Percentiles rank a stretch among this genome's conserved stretches.
These are phyloP conservation scores for Pseudomyrmex concolor DNA, from an alignment of 1,140 invertebrate genomes.

Conservation along the genomic window DNA sequence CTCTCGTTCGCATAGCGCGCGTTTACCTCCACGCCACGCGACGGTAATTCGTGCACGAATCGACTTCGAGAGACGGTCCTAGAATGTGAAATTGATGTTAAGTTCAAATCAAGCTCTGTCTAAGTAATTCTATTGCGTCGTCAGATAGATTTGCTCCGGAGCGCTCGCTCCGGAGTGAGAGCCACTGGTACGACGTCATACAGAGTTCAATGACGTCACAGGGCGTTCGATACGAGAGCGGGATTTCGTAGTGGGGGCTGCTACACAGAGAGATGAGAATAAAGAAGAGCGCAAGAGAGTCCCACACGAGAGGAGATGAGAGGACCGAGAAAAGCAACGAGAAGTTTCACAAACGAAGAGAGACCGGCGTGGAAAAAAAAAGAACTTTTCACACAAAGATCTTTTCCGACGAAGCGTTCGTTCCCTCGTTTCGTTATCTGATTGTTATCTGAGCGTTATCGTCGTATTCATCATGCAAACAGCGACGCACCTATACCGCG, in stretches of 20 bases:
- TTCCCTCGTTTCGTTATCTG: slow-evolving; percentile 14
- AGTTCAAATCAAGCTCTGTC: neutral
- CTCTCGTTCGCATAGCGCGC: neutral
- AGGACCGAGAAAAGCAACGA: slow-evolving; percentile 9
- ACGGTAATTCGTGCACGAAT: neutral
- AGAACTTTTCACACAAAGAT: slow-evolving; percentile 58
- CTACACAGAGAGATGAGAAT: slow-evolving; percentile 65
- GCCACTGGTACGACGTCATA: slow-evolving; percentile 79
- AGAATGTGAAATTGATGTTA: neutral
- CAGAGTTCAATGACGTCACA: slow-evolving; percentile 81
- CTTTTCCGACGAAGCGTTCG: slow-evolving; percentile 18
- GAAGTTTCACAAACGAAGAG: neutral
- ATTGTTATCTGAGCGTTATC: slow-evolving; percentile 33
- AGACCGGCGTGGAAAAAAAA: slow-evolving; percentile 8
- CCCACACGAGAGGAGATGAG: neutral
- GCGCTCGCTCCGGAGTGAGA: slow-evolving; percentile 60
- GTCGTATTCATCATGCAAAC: neutral
- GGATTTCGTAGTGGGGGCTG: slow-evolving; percentile 70
- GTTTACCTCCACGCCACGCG: neutral
- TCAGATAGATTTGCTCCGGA: neutral
- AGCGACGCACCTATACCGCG: neutral
- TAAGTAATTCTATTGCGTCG: neutral
- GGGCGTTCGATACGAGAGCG: slow-evolving; percentile 79
- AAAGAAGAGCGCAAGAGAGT: slow-evolving; percentile 30
- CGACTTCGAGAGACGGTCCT: neutral